Evolutionary conservation across 1,140 invertebrate genomes (phyloP), one percentile per base, ranked within the genome.

Genomic region (Acyrthosiphon pisum): DNA sequence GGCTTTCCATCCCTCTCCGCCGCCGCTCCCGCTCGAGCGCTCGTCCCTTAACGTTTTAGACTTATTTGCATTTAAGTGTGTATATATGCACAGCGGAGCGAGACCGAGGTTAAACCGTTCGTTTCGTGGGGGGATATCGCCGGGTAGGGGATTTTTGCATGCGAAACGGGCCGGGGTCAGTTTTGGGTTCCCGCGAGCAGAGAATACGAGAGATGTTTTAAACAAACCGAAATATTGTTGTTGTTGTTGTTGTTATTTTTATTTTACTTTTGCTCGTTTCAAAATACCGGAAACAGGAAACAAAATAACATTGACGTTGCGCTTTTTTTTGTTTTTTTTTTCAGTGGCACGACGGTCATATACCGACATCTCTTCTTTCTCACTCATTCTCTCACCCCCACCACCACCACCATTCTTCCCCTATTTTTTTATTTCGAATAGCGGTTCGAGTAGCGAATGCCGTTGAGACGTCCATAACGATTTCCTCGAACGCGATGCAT

Each of bases 11-110:
- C n/a, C 48, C 18, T 50, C 46, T 18, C 35, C 48, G 37, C 48
- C 30, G 2, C 35, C n/a, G 0, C 22, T 6, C 20, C 35, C n/a
- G 18, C 22, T 88, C 20, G 0, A 48, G n/a, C n/a, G 50, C 7
- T 23, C 9, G 46, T 50, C 86, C 86, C 46, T 88, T 50, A 50
- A 88, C 87, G 87, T 89, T 89, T 89, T 89, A 89, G 87, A 35
- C 87, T 89, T 89, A 89, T 89, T 89, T 89, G 48, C 87, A 89
- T 89, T 89, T 88, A 88, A 89, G 87, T 53, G 48, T 35, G n/a
- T 87, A 88, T 46, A 46, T 44, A 46, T 87, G 84, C 84, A 87
- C 20, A 89, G 11, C 87, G 48, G 87, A 89, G 23, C 48, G 87
- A 53, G 20, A 89, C 87, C 7, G 87, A 89, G 48, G 48, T 53